These are phyloP conservation scores for Epizoanthus scotinus DNA, from an alignment of 92 coral and sea anemone species.

Conservation along the genomic window DNA sequence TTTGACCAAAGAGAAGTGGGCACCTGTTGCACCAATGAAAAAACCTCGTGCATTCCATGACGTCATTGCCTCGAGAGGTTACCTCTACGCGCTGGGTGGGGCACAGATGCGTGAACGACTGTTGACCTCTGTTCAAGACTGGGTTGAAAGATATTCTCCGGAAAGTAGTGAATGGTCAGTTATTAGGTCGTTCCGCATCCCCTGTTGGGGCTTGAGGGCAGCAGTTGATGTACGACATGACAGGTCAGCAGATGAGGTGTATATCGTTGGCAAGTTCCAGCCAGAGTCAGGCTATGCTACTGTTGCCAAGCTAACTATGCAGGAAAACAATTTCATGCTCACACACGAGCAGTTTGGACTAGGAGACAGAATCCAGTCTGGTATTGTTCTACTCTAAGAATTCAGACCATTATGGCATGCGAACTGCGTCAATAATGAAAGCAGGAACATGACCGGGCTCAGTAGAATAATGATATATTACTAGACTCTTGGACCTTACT, in stretches of 20 bases:
- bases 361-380: constrained; percentile 58
- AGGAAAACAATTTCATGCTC: constrained; percentile 38
- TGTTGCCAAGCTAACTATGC: constrained; percentile 48
- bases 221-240: constrained; percentile 44
- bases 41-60: constrained; percentile 64
- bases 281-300: constrained; percentile 49
- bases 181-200: constrained; percentile 39
- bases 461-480: no score
- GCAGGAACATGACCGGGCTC: no score
- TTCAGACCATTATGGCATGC: no score
- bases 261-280: constrained; percentile 50
- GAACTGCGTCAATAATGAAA: no score
- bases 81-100: constrained; percentile 61
- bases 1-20: constrained; percentile 42
- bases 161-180: constrained; percentile 46
- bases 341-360: constrained; percentile 39
- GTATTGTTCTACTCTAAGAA: constrained; percentile 47
- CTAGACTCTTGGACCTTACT: no score
- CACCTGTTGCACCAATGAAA: constrained; percentile 42
- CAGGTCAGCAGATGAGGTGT: constrained; percentile 38
- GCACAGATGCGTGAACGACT: constrained; percentile 55
- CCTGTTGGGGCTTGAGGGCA: constrained; percentile 63
- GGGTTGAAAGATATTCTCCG: constrained; percentile 52
- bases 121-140: constrained; percentile 45
- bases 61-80: constrained; percentile 46